Percentiles rank a stretch among this genome's conserved stretches.
These are phyloP conservation scores for Mythimna pallens DNA, from an alignment of 2,888 invertebrate species.

Conservation along the genomic window DNA sequence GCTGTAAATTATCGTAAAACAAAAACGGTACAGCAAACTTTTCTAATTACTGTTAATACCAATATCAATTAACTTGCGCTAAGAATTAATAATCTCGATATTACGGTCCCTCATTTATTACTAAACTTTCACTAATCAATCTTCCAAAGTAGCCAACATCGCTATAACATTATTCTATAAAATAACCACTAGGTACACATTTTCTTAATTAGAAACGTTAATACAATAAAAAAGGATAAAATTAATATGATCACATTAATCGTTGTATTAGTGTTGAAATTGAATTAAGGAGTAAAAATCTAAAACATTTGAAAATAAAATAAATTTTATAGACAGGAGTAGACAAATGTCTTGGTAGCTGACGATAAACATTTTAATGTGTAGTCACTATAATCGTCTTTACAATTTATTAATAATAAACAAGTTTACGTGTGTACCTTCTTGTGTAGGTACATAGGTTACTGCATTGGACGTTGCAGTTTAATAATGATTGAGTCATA, in stretches of 20 bases:
- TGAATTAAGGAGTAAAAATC: slow-evolving; percentile 1
- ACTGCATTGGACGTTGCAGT: slow-evolving; percentile 13
- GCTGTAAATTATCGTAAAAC: slow-evolving; percentile 68
- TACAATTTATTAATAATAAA: slow-evolving; percentile 5
- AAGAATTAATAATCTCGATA: slow-evolving; percentile 89
- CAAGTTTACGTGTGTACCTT: not conserved
- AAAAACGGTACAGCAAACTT: slow-evolving; percentile 82
- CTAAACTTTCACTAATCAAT: slow-evolving; percentile 89
- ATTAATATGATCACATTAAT: slow-evolving; percentile 25
- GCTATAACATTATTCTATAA: slow-evolving; percentile 61
- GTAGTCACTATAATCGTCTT: not conserved
- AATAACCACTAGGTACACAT: slow-evolving; percentile 53
- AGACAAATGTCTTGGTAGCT: slow-evolving; percentile 12
- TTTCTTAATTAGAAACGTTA: slow-evolving; percentile 57
- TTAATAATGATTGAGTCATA: slow-evolving; percentile 35
- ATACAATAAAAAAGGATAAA: slow-evolving; percentile 18
- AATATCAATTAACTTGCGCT: slow-evolving; percentile 89
- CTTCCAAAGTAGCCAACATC: slow-evolving; percentile 78
- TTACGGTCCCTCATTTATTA: slow-evolving; percentile 88
- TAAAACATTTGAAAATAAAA: slow-evolving; percentile 11
- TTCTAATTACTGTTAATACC: slow-evolving; percentile 89
- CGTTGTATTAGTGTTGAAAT: slow-evolving; percentile 5
- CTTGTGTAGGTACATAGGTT: not conserved
- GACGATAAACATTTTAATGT: slow-evolving; percentile 20
- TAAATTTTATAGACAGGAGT: slow-evolving; percentile 1